Conservation (phyloP, 2,113 vertebrate genomes). For the Cervus canadensis region DNA sequence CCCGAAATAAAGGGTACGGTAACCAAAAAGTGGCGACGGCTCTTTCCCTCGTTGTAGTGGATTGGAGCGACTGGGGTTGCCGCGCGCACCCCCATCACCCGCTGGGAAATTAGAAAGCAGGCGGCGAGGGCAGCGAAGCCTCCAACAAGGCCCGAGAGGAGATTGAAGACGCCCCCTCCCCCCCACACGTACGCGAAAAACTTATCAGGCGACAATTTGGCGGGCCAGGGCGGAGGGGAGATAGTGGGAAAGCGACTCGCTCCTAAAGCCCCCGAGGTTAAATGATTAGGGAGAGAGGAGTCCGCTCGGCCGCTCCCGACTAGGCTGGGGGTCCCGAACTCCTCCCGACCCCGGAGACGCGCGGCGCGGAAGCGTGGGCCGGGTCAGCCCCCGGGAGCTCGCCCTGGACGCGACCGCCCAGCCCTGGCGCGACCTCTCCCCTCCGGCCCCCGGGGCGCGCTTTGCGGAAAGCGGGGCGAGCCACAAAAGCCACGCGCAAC, state of each 20-base stretch:
- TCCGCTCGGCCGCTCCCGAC: not conserved
- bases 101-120: not conserved
- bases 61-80: not conserved
- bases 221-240: constrained; percentile 23
- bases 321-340: not conserved
- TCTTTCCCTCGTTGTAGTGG: not conserved
- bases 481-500: not conserved
- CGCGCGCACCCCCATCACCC: not conserved
- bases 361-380: not conserved
- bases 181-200: constrained; percentile 27
- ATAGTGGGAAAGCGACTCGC: not conserved
- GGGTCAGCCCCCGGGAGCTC: not conserved
- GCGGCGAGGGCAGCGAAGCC: not conserved
- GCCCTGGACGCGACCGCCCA: not conserved
- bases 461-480: not conserved
- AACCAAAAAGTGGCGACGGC: not conserved
- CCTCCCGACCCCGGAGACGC: not conserved
- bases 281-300: not conserved
- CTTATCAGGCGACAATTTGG: constrained; percentile 69
- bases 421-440: constrained; percentile 18
- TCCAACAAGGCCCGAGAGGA: not conserved
- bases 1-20: not conserved
- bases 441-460: not conserved
- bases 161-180: not conserved
- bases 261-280: not conserved